Evolutionary conservation across 2,797 vertebrate genomes (phyloP), one percentile per base, ranked within the genome.

Genomic region (Furcifer pardalis): DNA sequence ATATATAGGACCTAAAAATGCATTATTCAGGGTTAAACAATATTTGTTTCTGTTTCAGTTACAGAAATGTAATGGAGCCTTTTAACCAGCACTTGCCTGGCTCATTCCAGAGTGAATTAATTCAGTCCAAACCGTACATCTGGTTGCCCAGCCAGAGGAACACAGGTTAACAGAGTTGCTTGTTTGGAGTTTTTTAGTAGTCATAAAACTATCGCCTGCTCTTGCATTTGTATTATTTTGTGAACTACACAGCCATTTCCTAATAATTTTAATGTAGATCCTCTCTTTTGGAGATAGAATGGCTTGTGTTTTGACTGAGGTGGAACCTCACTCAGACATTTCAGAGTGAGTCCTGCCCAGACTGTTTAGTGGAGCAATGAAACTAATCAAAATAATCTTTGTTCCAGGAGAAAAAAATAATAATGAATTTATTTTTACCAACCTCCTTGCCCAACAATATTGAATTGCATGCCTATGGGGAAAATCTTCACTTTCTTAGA

Each of bases 1-100:
- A 65, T 71, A 44, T 71, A 86, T 71, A 76, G 87, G 42, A 88
- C 81, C 37, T 0, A 90, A 89, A 63, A 81, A 77, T 80, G 52
- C 37, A 30, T 77, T 42, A 35, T 56, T 82, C 8, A 49, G 66
- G 25, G 52, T 35, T 49, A 56, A 35, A 32, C 27, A 35, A 81
- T n/a, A 82, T 63, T 59, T 77, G 30, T 52, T 37, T 25, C 49
- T 46, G 15, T 62, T 77, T 40, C 42, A 66, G 12, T 3, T 86
- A 17, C 62, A 56, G 35, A 40, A 74, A 5, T 25, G 49, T 65
- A 56, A 15, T 17, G 27, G 84, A 65, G n/a, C 25, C 37, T 87
- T 46, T 6, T 40, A 65, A 44, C 59, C 32, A 49, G n/a, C 35
- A 62, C 40, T n/a, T 35, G 15, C 40, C 13, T 32, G 13, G n/a